A percentile compares a stretch with the other conserved stretches of the same genome.
phyloP scores from a whole-genome alignment of 2,888 invertebrate genomes.

The Antheraea yamamai region DNA sequence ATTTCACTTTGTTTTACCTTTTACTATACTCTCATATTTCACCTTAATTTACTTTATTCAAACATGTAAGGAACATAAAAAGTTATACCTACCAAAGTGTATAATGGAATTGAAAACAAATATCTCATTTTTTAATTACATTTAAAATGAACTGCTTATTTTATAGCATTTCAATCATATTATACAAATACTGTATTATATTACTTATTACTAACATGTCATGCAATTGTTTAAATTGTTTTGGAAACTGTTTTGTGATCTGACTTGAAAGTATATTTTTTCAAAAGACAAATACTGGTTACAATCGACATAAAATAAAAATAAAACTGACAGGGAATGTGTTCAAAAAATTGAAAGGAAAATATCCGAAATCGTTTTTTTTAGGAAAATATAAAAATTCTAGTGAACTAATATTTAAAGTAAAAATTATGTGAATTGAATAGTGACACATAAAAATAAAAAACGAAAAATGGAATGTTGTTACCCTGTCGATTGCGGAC shows the following conservation, averaged over 20 bases:
- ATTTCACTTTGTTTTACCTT: neutral
- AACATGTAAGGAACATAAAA: neutral
- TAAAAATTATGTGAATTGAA: conserved; percentile 26
- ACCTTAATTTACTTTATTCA: neutral
- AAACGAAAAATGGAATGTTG: conserved; percentile 59
- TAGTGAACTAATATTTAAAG: conserved; percentile 33
- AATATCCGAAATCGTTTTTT: conserved; percentile 24
- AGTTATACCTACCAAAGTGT: neutral
- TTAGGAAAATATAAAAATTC: conserved; percentile 39
- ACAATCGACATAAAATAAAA: neutral
- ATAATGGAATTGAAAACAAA: neutral
- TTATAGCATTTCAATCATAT: neutral
- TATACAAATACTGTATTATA: neutral
- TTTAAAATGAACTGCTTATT: neutral
- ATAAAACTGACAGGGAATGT: neutral
- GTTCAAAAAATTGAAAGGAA: conserved; percentile 22
- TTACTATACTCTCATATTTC: neutral
- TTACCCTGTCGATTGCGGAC: conserved; percentile 49
- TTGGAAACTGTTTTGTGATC: neutral
- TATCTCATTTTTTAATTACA: neutral
- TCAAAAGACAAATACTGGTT: conserved; percentile 1
- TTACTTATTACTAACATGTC: neutral
- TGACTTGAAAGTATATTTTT: neutral
- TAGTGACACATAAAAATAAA: conserved; percentile 27
- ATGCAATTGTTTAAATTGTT: no score